These are phyloP conservation scores for Sparidentex hasta DNA, from an alignment of 2,797 vertebrate genomes.

Conservation along the genomic window DNA sequence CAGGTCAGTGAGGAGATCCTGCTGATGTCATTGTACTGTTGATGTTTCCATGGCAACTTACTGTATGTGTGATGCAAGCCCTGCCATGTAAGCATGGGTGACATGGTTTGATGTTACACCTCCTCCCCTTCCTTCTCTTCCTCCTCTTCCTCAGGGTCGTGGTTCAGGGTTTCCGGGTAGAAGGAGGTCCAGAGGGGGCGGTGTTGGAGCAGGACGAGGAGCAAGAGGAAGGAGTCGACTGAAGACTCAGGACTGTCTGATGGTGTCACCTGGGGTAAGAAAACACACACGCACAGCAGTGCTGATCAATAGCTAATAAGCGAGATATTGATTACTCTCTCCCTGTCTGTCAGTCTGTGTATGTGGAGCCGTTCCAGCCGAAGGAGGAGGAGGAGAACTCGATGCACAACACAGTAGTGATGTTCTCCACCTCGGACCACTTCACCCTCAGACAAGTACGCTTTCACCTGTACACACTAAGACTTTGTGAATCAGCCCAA, in stretches of 20 bases:
- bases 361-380: constrained; percentile 86
- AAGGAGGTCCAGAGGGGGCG: constrained; percentile 92
- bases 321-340: neutral
- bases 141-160: constrained; percentile 86
- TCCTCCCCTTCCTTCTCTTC: neutral
- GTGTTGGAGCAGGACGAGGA: constrained; percentile 93
- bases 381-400: constrained; percentile 98
- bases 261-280: constrained; percentile 91
- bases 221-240: constrained; percentile 93
- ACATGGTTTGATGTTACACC: too few relatives aligned
- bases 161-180: constrained; percentile 96
- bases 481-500: too few relatives aligned
- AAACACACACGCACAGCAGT: constrained; percentile 1
- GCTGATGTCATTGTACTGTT: neutral
- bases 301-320: neutral
- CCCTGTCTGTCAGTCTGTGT: constrained; percentile 46
- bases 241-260: constrained; percentile 88
- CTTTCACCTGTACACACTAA: too few relatives aligned
- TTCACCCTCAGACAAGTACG: constrained; percentile 96
- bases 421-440: constrained; percentile 95
- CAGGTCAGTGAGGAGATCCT: neutral
- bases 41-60: too few relatives aligned
- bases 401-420: constrained; percentile 98
- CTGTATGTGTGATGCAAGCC: too few relatives aligned
- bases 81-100: too few relatives aligned